Percentiles rank a stretch among this genome's conserved stretches.
phyloP scores from a whole-genome alignment of 2,888 invertebrate genomes.

The Polietes domitor region DNA sequence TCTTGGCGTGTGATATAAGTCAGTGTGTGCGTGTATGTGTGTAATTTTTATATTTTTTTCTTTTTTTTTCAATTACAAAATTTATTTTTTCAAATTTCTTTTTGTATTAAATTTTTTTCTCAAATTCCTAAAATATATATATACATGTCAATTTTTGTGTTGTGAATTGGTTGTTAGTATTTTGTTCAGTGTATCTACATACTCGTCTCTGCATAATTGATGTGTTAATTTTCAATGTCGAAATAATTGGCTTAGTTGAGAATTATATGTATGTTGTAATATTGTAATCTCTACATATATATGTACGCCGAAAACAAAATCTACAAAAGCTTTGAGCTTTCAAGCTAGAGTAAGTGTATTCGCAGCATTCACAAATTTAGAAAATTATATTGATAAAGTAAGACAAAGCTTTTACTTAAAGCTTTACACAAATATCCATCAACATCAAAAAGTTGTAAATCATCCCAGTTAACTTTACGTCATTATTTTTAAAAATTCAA shows the following conservation, averaged over 20 bases:
- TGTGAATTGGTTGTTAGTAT: constrained; percentile 45
- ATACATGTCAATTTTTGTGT: constrained; percentile 27
- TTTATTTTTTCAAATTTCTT: constrained; percentile 13
- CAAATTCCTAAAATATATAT: constrained; percentile 19
- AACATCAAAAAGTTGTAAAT: too few relatives aligned
- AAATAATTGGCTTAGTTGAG: constrained; percentile 16
- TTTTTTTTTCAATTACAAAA: neutral
- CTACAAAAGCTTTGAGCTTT: neutral
- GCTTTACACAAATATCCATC: too few relatives aligned
- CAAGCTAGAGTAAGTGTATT: neutral
- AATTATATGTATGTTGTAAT: constrained; percentile 9
- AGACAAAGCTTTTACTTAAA: too few relatives aligned
- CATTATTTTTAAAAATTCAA: too few relatives aligned
- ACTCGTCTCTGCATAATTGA: constrained; percentile 13
- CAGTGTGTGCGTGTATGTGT: constrained; percentile 37
- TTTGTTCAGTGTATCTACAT: constrained; percentile 48
- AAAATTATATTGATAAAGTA: too few relatives aligned
- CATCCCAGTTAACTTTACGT: too few relatives aligned
- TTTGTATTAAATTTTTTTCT: constrained; percentile 1
- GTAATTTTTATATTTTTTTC: constrained; percentile 6
- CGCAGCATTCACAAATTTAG: too few relatives aligned
- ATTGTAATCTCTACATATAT: too few relatives aligned
- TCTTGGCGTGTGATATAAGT: neutral
- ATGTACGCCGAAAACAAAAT: constrained; percentile 17
- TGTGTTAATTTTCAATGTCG: constrained; percentile 6